phyloP scores from a whole-genome alignment of 2,888 invertebrate species.

The Diadegma fenestrale region DNA sequence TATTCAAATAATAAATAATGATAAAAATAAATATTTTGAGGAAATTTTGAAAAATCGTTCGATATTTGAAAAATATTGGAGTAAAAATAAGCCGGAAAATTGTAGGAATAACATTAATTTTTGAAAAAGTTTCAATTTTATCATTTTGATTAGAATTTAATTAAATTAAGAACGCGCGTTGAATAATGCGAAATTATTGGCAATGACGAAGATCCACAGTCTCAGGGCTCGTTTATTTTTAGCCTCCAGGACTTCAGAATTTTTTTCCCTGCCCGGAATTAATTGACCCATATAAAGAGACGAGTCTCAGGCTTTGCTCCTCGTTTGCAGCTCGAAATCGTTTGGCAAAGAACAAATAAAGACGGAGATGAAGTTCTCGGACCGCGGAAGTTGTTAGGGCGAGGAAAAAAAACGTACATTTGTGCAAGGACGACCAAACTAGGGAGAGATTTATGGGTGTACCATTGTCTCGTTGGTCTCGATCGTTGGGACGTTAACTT shows the following conservation, averaged over 20 bases:
- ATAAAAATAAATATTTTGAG: neutral
- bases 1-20: no score
- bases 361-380: constrained; percentile 2
- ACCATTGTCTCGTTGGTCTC: constrained; percentile 64
- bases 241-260: neutral
- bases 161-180: no score
- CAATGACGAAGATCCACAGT: neutral
- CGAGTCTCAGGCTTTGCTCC: neutral
- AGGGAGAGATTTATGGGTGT: constrained; percentile 64
- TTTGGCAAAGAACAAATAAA: constrained; percentile 7
- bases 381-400: constrained; percentile 42
- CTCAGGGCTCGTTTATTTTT: neutral
- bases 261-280: neutral
- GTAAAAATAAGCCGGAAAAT: no score
- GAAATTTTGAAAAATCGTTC: no score
- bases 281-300: neutral
- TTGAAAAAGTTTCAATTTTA: no score
- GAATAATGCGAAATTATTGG: neutral
- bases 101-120: no score
- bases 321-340: neutral
- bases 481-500: constrained; percentile 60
- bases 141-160: no score
- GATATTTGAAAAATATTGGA: no score
- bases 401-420: constrained; percentile 14
- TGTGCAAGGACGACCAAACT: constrained; percentile 10